Conservation (phyloP, 1,140 invertebrate genomes). For the Dendrolimus kikuchii region DNA sequence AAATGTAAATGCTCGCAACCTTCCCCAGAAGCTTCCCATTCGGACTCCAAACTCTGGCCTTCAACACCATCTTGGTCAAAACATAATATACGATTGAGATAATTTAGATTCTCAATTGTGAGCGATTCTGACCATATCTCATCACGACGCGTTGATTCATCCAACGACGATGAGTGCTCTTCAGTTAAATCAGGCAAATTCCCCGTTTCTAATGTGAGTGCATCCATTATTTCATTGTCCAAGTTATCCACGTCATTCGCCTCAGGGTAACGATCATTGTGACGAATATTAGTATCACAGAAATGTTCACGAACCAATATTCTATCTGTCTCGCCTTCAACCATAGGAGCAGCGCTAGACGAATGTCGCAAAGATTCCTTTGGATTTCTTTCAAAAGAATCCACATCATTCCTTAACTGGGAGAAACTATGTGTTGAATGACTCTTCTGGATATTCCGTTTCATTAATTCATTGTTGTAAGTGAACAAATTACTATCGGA, state of each 20-base stretch:
- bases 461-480: conserved; percentile 23
- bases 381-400: conserved; percentile 8
- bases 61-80: conserved; percentile 35
- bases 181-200: conserved; percentile 50
- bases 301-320: conserved; percentile 16
- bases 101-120: conserved; percentile 37
- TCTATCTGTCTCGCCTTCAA: conserved; percentile 12
- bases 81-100: conserved; percentile 41
- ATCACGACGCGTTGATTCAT: conserved; percentile 47
- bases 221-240: conserved; percentile 53
- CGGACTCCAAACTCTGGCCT: conserved; percentile 36
- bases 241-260: conserved; percentile 46
- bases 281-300: conserved; percentile 53
- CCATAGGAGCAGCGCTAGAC: conserved; percentile 15
- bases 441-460: conserved; percentile 36
- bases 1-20: conserved; percentile 43
- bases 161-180: conserved; percentile 45
- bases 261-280: conserved; percentile 54
- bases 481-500: conserved; percentile 3
- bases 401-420: conserved; percentile 8
- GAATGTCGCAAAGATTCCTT: conserved; percentile 11
- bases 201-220: conserved; percentile 39
- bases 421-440: conserved; percentile 42
- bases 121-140: conserved; percentile 34
- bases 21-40: conserved; percentile 42